A percentile compares a stretch with the other conserved stretches of the same genome.
These are phyloP conservation scores for Plectropomus leopardus DNA, from an alignment of 2,113 vertebrate species.

Conservation along the genomic window DNA sequence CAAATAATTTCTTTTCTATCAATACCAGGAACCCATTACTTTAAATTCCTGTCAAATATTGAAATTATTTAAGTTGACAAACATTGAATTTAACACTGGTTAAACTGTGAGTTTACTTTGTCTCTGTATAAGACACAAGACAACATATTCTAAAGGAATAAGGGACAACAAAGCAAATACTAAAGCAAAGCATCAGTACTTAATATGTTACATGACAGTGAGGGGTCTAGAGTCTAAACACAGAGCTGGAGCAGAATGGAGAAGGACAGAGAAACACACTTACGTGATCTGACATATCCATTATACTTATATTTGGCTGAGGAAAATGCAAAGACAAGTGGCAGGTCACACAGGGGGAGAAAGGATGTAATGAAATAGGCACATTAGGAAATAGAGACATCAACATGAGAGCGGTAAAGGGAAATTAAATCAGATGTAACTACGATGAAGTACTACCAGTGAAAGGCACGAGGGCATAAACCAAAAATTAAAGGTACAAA, in stretches of 20 bases:
- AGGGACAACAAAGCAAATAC: conserved; percentile 49
- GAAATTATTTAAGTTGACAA: conserved; percentile 17
- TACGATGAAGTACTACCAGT: conserved; percentile 45
- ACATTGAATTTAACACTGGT: conserved; percentile 41
- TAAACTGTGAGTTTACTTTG: conserved; percentile 32
- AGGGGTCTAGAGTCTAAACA: conserved; percentile 72
- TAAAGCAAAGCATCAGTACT: conserved; percentile 59
- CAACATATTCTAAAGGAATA: conserved; percentile 54
- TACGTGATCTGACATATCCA: conserved; percentile 90
- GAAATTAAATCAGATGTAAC: conserved; percentile 42
- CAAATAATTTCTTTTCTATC: conserved; percentile 31
- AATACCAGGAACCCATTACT: conserved; percentile 39
- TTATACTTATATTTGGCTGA: conserved; percentile 91
- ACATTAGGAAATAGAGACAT: conserved; percentile 77
- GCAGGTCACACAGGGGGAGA: conserved; percentile 84
- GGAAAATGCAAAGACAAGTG: conserved; percentile 88
- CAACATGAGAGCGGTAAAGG: conserved; percentile 61
- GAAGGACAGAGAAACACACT: conserved; percentile 86
- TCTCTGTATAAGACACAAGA: conserved; percentile 44
- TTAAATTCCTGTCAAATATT: conserved; percentile 29
- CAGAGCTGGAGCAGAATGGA: conserved; percentile 75
- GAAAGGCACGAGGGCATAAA: conserved; percentile 51
- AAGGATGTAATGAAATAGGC: conserved; percentile 75
- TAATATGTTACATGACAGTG: conserved; percentile 59
- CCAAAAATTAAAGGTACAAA: conserved; percentile 36